A percentile compares a stretch with the other conserved stretches of the same genome.
Conservation (phyloP, 2,888 invertebrate genomes). For the Drepana falcataria region DNA sequence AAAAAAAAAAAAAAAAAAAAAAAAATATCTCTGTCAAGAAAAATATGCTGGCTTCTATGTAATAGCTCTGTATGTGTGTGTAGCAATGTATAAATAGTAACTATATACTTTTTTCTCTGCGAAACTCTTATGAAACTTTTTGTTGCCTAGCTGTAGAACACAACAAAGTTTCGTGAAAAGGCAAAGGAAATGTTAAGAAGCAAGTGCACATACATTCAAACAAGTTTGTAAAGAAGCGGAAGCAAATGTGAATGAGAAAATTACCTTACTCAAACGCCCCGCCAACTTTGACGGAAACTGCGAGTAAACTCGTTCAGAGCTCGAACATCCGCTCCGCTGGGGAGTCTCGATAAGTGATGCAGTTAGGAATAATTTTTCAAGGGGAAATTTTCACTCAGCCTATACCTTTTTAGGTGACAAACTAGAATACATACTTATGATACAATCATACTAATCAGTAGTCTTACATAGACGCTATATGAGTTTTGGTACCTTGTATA, state of each 20-base stretch:
- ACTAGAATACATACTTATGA: too few relatives aligned
- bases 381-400: neutral
- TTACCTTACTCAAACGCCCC: conserved; percentile 3
- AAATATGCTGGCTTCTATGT: too few relatives aligned
- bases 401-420: too few relatives aligned
- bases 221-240: neutral
- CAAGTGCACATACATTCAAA: neutral
- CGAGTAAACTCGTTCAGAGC: neutral
- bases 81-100: too few relatives aligned
- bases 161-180: neutral
- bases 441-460: too few relatives aligned
- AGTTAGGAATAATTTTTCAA: neutral
- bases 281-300: neutral
- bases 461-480: too few relatives aligned
- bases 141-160: neutral
- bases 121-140: neutral
- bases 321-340: neutral
- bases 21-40: too few relatives aligned
- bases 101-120: too few relatives aligned
- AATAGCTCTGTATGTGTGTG: too few relatives aligned
- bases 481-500: too few relatives aligned
- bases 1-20: too few relatives aligned
- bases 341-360: neutral
- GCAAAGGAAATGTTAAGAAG: neutral
- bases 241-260: conserved; percentile 3